Percentiles rank a stretch among this genome's conserved stretches.
phyloP scores from a whole-genome alignment of 2,797 vertebrate species.

The Prunella strophiata region DNA sequence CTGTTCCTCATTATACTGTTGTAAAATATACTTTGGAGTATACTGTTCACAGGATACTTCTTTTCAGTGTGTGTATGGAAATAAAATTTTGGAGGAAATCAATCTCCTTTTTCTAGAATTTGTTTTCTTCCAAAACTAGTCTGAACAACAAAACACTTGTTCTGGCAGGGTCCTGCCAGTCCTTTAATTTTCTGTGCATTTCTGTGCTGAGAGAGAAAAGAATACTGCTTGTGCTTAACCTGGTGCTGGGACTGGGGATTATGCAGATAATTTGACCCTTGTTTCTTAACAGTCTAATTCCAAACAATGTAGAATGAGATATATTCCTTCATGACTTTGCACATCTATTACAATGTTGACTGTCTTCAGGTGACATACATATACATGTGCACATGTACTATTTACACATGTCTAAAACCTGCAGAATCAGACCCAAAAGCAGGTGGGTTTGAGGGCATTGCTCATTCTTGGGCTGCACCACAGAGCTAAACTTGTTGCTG shows the following conservation, averaged over 20 bases:
- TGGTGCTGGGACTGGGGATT: neutral
- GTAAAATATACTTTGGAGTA: neutral
- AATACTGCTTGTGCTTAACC: neutral
- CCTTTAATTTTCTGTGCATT: neutral
- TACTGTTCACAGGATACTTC: neutral
- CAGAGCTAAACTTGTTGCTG: neutral
- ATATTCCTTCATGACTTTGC: neutral
- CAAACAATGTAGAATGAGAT: neutral
- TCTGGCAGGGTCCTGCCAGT: neutral
- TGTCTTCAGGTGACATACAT: neutral
- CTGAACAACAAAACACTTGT: neutral
- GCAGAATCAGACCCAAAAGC: neutral
- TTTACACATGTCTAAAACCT: neutral
- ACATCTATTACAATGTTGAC: neutral
- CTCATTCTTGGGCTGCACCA: neutral
- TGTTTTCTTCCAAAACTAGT: neutral
- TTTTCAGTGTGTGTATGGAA: neutral
- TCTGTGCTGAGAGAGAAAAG: neutral
- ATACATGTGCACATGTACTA: too few relatives aligned
- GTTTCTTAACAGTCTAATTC: neutral
- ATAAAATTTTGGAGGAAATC: neutral
- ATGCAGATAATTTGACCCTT: neutral
- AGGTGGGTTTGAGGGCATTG: neutral
- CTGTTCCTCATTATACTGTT: neutral
- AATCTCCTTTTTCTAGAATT: neutral